Conservation (phyloP, 1,140 invertebrate genomes). For the Bombus vancouverensis region DNA sequence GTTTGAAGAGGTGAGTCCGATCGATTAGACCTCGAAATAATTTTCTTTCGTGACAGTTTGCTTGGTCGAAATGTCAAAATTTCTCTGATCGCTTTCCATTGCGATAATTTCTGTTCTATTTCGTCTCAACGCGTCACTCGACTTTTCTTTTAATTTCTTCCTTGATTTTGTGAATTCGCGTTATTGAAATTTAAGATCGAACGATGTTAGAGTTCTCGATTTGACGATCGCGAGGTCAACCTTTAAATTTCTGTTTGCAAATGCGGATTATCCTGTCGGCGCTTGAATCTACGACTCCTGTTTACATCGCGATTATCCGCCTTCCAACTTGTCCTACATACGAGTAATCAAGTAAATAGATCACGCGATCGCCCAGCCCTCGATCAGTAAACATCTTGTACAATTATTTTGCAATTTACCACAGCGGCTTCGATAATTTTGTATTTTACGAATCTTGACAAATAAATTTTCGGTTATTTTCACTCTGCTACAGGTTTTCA, state of each 20-base stretch:
- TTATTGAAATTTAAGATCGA: not conserved
- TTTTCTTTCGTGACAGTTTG: not conserved
- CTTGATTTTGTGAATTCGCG: too few species aligned
- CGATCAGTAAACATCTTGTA: conserved; percentile 17
- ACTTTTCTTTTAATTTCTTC: not conserved
- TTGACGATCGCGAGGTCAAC: not conserved
- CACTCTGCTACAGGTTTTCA: too few species aligned
- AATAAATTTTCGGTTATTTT: too few species aligned
- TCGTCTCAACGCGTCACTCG: not conserved
- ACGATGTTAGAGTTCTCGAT: too few species aligned
- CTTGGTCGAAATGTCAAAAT: not conserved
- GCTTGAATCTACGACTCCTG: conserved; percentile 23
- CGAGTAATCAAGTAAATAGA: conserved; percentile 53
- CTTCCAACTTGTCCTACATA: conserved; percentile 30
- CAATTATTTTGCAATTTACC: conserved; percentile 17
- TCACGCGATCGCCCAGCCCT: conserved; percentile 30
- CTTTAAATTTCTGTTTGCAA: conserved; percentile 60
- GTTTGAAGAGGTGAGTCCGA: conserved; percentile 11
- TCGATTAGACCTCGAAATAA: not conserved
- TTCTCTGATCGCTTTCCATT: not conserved
- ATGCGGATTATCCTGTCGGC: conserved; percentile 51
- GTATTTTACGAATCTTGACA: too few species aligned
- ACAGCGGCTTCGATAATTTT: not conserved
- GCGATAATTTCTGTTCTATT: not conserved
- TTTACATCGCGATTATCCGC: conserved; percentile 48